Evolutionary conservation across 1,140 invertebrate species (phyloP), one percentile per base, ranked within the genome.

Genomic region (Eulimnadia texana): DNA sequence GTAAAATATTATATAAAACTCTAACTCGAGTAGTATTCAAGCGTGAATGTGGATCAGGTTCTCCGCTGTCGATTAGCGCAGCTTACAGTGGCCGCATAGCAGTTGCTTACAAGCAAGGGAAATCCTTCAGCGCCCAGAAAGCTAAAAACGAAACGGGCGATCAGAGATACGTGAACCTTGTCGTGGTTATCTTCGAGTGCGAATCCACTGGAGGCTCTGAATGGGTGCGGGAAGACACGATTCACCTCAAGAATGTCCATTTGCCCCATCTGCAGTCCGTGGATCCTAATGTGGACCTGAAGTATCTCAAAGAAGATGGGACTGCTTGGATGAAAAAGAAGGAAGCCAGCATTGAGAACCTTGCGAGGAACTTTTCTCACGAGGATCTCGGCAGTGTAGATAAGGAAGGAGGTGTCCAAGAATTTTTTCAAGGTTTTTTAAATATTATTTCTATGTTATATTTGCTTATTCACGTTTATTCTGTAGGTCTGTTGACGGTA

Each of bases 161-260:
- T 70, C 83, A 84, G 0, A 80, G 91, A 50, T 94, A 89, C 72
- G 88, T 95, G 47, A 96, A 95, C 72, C 77, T 97, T 0, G 91
- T 86, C 70, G 90, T 99, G 2, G 90, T 90, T n/a, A 95, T 99
- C 64, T 98, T 96, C 75, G 96, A 99, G 73, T 99, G 96, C 72
- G 96, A 99, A 77, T 96, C 93, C 64, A 96, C 93, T 25, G 96
- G 96, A 61, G 95, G 79, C 19, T 82, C 82, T n/a, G 94, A 98
- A 71, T 99, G 96, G 96, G 82, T 94, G n/a, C 74, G 95, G n/a
- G 96, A 99, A 73, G 96, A 99, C 68, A 94, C 89, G 0, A 92
- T 94, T 66, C 86, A 90, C 66, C 73, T 95, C 62, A 85, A 88
- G 70, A 93, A 93, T 67, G 88, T 93, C 62, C 86, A 88, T 70